Evolutionary conservation across 2,797 vertebrate species (phyloP), one percentile per base, ranked within the genome.

Genomic region (Brachymystax lenok): DNA sequence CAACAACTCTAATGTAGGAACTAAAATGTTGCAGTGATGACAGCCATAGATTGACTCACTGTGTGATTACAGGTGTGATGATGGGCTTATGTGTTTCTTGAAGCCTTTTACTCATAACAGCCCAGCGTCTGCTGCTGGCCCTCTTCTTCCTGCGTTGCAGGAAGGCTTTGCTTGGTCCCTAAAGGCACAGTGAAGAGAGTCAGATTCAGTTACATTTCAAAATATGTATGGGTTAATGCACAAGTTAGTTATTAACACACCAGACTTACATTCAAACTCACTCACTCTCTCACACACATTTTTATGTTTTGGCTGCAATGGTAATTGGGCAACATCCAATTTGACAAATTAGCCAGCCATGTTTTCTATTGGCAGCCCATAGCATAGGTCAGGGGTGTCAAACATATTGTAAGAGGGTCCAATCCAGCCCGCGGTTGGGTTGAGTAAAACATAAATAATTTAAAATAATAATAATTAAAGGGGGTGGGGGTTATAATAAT

Each of bases 71-170:
- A 24, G 50, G 51, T 33, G 24, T 16, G 16, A 8, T 16, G 13
- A 8, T 50, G 24, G 78, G 33, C 27, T 19, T 28, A n/a, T 35
- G 30, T 4, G 63, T 33, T 30, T 24, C 17, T 24, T 19, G 5
- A 24, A 77, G 63, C 64, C 76, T 74, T 73, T 76, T 83, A 73
- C 69, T 79, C 63, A 72, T 83, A 51, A 81, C 50, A 30, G 74
- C 85, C 78, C 82, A 80, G 52, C 77, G 70, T 74, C 84, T 77
- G 81, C 86, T 88, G 82, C 88, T 81, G 84, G 78, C 73, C 82
- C 83, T 76, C 80, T 73, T 84, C 68, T 87, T 88, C 82, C 87
- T 85, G 74, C 86, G 88, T 89, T 84, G 89, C 86, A 87, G 71
- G 74, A 82, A 79, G 13, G 46, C 46, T 73, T 72, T 73, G 64